A percentile compares a stretch with the other conserved stretches of the same genome.
These are phyloP conservation scores for Podarcis muralis DNA, from an alignment of 2,113 vertebrate genomes.

Conservation along the genomic window DNA sequence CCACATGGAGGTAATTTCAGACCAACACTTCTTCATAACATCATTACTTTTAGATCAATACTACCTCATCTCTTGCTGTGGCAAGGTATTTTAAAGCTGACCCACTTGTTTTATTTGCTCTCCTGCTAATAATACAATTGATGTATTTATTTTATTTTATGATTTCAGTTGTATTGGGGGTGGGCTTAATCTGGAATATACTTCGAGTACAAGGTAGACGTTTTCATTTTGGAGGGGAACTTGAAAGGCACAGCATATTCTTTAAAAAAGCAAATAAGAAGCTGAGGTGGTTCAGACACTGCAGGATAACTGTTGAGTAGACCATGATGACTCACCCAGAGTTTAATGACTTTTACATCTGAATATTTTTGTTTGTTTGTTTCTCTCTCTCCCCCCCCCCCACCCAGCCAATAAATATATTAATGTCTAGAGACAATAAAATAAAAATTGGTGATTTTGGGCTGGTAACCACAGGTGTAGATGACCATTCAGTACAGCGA, in stretches of 20 bases:
- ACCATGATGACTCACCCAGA: not conserved
- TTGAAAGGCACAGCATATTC: not conserved
- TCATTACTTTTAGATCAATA: no score
- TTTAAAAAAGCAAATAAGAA: not conserved
- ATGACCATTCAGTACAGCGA: conserved; percentile 54
- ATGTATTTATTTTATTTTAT: no score
- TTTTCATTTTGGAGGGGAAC: not conserved
- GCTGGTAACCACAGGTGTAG: conserved; percentile 75
- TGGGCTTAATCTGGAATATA: no score
- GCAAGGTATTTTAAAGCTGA: no score
- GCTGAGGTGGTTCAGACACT: not conserved
- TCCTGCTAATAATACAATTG: no score
- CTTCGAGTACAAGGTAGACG: not conserved
- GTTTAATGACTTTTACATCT: not conserved
- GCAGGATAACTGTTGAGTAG: not conserved
- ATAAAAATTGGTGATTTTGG: conserved; percentile 91
- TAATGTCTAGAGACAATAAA: conserved; percentile 73
- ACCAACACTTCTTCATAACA: no score
- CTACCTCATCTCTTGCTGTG: no score
- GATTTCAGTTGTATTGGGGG: no score
- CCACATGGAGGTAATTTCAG: no score
- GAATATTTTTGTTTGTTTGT: no score
- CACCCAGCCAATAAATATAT: conserved; percentile 86
- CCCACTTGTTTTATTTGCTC: no score
- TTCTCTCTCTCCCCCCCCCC: no score